Evolutionary conservation across 2,797 vertebrate species (phyloP), one percentile per base, ranked within the genome.

Genomic region (Sebastes aleutianus): DNA sequence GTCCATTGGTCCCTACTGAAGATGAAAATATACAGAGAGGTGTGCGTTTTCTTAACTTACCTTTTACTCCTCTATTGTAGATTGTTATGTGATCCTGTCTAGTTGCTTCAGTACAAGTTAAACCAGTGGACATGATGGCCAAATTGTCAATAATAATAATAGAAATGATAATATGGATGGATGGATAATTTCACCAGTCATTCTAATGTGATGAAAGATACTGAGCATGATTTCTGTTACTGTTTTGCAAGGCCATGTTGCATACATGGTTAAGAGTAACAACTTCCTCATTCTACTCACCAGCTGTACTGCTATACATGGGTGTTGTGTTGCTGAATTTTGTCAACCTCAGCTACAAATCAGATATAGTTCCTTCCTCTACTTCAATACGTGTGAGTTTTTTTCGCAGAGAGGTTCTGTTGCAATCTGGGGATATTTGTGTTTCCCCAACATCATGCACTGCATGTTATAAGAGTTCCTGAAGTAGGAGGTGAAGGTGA

Each of bases 361-460:
- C 20, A 14, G 20, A 10, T 22, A 8, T 6, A 72, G 24, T 79
- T 81, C 67, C 85, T 75, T 79, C 78, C 62, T 61, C 80, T 62
- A 2, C 22, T 20, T 64, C 10, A 22, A 4, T 32, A 10, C 10
- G 18, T 58, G 54, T 31, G 12, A 59, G 22, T 20, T 59, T 59
- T 9, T 59, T 39, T 32, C 4, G 1, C 27, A 26, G 1, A 6
- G 5, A 18, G 13, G 1, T 14, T 78, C 20, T 89, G 61, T 86
- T 72, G 82, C 77, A 86, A 86, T 87, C 70, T 32, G 63, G 43
- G 50, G 27, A 18, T 6, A 13, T 12, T 27, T 0, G 11, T 27
- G 4, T 62, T 72, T 77, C 50, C 12, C 34, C 2, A 13, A 32
- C 67, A 36, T 70, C 29, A 26, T 13, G 39, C 20, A 8, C 6